Evolutionary conservation across 2,797 vertebrate species (phyloP).

Genomic region (Thripadectes ignobilis): DNA sequence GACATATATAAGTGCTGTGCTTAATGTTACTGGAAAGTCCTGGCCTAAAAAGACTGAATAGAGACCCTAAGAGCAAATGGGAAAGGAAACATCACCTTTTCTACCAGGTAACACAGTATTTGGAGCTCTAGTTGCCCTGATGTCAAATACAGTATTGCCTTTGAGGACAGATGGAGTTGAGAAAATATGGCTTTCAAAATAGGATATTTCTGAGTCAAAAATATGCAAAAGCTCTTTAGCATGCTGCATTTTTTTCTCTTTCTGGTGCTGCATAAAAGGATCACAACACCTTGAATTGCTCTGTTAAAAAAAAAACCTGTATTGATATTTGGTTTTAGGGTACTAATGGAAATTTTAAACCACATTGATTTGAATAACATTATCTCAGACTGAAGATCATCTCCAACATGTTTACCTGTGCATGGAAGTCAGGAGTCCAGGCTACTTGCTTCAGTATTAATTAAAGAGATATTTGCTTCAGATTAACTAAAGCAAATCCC

Average conservation of each 20-base stretch:
- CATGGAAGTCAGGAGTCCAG: not conserved
- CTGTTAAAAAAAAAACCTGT: not conserved
- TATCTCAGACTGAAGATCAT: not conserved
- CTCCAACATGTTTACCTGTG: not conserved
- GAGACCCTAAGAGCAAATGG: not conserved
- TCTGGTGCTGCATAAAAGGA: not conserved
- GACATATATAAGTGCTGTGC: constrained; percentile 17
- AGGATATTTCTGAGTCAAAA: not conserved
- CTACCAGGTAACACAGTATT: not conserved
- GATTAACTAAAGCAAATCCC: not conserved
- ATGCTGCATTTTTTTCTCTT: not conserved
- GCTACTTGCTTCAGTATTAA: not conserved
- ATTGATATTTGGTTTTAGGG: not conserved
- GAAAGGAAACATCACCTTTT: not conserved
- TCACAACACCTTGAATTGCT: not conserved
- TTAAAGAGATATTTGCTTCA: not conserved
- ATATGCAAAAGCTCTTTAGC: not conserved
- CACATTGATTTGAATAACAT: not conserved
- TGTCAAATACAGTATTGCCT: not conserved
- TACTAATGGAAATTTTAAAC: not conserved
- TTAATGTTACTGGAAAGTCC: constrained; percentile 14
- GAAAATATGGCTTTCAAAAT: not conserved
- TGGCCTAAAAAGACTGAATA: not conserved
- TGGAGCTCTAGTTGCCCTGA: not conserved
- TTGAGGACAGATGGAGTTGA: not conserved